Conservation (phyloP, 1,140 invertebrate species). For the Chironomus tepperi region DNA sequence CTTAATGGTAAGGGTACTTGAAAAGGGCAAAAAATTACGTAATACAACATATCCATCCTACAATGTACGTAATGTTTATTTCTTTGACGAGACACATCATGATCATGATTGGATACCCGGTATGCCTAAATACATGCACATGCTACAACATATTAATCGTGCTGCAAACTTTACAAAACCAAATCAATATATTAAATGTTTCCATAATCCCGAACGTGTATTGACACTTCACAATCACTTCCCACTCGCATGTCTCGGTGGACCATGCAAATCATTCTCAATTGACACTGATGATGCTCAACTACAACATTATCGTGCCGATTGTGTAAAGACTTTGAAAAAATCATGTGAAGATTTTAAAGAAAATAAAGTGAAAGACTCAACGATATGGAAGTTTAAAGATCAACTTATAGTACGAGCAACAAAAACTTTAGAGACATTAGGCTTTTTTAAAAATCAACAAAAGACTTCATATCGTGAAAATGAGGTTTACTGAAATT, state of each 20-base stretch:
- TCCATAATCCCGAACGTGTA: slow-evolving; percentile 83
- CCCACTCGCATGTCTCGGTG: slow-evolving; percentile 76
- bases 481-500: no score
- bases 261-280: slow-evolving; percentile 76
- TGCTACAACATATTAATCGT: slow-evolving; percentile 87
- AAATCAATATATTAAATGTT: slow-evolving; percentile 88
- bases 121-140: slow-evolving; percentile 84
- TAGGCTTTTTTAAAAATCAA: slow-evolving; percentile 57
- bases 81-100: slow-evolving; percentile 80
- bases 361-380: slow-evolving; percentile 73
- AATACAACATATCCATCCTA: slow-evolving; percentile 71
- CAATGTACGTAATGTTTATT: slow-evolving; percentile 90
- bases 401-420: slow-evolving; percentile 61
- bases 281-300: slow-evolving; percentile 77
- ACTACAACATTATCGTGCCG: slow-evolving; percentile 85
- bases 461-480: no score
- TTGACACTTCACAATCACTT: slow-evolving; percentile 90
- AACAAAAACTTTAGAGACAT: slow-evolving; percentile 55
- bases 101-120: slow-evolving; percentile 73
- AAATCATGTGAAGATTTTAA: slow-evolving; percentile 77
- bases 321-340: slow-evolving; percentile 82
- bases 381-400: slow-evolving; percentile 80
- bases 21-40: slow-evolving; percentile 56
- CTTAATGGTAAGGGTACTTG: slow-evolving; percentile 65
- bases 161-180: slow-evolving; percentile 88